Evolutionary conservation across 2,113 vertebrate genomes (phyloP).

Genomic region (Eolophus roseicapilla): DNA sequence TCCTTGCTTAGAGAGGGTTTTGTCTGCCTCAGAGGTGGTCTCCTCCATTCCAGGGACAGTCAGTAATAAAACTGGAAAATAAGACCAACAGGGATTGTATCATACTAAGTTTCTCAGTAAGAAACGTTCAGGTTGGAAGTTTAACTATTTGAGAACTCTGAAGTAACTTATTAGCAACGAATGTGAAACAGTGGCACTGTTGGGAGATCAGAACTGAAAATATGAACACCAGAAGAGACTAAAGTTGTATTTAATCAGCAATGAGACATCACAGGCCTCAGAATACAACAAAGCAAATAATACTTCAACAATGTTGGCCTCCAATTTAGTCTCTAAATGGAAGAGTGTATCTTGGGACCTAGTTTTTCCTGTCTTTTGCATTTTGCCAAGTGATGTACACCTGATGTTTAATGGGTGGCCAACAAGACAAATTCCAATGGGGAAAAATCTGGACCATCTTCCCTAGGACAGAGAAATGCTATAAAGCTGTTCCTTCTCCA

Average conservation of each 20-base stretch:
- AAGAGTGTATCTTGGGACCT: background rate
- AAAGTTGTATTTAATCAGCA: background rate
- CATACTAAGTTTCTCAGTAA: background rate
- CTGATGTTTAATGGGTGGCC: rapidly evolving
- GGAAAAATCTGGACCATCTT: background rate
- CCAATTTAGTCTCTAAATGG: background rate
- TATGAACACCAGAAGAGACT: background rate
- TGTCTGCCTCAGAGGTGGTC: constrained; percentile 78
- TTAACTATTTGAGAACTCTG: background rate
- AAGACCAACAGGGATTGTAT: background rate
- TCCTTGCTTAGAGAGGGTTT: constrained; percentile 81
- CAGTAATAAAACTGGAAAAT: constrained; percentile 82
- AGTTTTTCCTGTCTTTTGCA: background rate
- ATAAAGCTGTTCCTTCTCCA: background rate
- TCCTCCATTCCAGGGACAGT: constrained; percentile 93
- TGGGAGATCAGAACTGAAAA: background rate
- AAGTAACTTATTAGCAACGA: background rate
- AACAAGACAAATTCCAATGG: rapidly evolving
- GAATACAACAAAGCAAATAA: background rate
- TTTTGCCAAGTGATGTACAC: background rate
- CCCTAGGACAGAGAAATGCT: background rate
- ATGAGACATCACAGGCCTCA: background rate
- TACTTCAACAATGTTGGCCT: background rate
- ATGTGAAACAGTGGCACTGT: background rate
- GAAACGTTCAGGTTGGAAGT: background rate